phyloP scores from a whole-genome alignment of 2,888 invertebrate genomes.

The Pinctada fucata region DNA sequence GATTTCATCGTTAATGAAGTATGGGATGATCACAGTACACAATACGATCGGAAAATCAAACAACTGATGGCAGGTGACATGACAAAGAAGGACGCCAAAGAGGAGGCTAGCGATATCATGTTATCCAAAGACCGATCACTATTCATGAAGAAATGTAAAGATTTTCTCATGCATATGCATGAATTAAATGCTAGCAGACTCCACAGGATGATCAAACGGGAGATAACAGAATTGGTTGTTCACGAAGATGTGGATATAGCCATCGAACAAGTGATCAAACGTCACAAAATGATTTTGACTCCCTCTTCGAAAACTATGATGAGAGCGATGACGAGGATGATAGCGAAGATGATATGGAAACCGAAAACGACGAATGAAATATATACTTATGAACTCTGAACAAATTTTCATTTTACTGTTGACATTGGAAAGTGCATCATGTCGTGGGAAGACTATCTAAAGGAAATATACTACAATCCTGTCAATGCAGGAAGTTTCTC shows the following conservation, averaged over 20 bases:
- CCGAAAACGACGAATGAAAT: too few relatives aligned
- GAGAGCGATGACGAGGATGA: too few relatives aligned
- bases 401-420: not conserved
- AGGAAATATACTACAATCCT: conserved; percentile 37
- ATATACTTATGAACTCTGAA: not conserved
- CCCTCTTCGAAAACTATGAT: conserved; percentile 10
- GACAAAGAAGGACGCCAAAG: too few relatives aligned
- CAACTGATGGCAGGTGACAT: not conserved
- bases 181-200: conserved; percentile 10
- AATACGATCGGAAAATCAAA: conserved; percentile 1
- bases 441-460: too few relatives aligned
- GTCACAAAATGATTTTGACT: conserved; percentile 4
- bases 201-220: conserved; percentile 17
- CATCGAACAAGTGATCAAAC: conserved; percentile 23
- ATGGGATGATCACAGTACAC: not conserved
- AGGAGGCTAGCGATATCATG: too few relatives aligned
- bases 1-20: not conserved
- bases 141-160: too few relatives aligned
- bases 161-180: too few relatives aligned
- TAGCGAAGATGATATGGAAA: too few relatives aligned
- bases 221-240: not conserved
- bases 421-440: not conserved
- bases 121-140: too few relatives aligned
- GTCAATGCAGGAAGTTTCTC: conserved; percentile 32
- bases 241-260: conserved; percentile 7